Evolutionary conservation across 2,888 invertebrate genomes (phyloP).

Genomic region (Tolmerus cingulatus): DNA sequence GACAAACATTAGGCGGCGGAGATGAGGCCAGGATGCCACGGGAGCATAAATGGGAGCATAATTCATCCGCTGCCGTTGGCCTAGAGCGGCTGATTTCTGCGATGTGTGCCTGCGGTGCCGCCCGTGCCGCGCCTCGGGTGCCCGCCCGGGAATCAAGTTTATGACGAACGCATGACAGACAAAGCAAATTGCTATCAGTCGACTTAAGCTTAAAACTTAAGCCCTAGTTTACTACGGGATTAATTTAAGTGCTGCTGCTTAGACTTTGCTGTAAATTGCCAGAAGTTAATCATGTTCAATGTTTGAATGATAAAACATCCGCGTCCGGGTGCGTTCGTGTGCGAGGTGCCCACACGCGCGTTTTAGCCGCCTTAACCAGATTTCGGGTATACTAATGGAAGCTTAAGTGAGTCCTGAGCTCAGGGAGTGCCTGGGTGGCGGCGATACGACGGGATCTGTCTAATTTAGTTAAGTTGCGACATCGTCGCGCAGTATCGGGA

Average conservation of each 20-base stretch:
- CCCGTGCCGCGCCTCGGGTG: background rate
- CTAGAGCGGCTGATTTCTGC: background rate
- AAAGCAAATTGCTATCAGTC: slow-evolving; percentile 34
- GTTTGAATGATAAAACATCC: slow-evolving; percentile 28
- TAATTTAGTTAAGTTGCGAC: background rate
- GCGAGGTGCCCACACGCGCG: background rate
- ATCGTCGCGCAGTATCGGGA: background rate
- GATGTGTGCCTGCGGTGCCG: background rate
- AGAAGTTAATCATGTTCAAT: slow-evolving; percentile 22
- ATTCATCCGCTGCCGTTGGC: background rate
- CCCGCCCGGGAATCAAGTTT: background rate
- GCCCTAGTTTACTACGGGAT: slow-evolving; percentile 29
- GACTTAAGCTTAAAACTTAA: slow-evolving; percentile 34
- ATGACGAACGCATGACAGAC: slow-evolving; percentile 38
- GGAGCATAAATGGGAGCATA: background rate
- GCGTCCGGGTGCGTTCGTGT: background rate
- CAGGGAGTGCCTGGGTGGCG: background rate
- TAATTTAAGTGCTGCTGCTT: slow-evolving; percentile 30
- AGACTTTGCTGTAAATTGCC: slow-evolving; percentile 17
- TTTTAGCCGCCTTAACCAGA: background rate
- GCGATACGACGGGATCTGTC: background rate
- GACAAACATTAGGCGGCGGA: slow-evolving; percentile 20
- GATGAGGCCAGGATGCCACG: background rate
- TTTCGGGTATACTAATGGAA: slow-evolving; percentile 6
- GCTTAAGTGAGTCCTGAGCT: background rate